A percentile compares a stretch with the other conserved stretches of the same genome.
Evolutionary conservation across 2,888 invertebrate genomes (phyloP).

Genomic region (Tortricodes alternella): DNA sequence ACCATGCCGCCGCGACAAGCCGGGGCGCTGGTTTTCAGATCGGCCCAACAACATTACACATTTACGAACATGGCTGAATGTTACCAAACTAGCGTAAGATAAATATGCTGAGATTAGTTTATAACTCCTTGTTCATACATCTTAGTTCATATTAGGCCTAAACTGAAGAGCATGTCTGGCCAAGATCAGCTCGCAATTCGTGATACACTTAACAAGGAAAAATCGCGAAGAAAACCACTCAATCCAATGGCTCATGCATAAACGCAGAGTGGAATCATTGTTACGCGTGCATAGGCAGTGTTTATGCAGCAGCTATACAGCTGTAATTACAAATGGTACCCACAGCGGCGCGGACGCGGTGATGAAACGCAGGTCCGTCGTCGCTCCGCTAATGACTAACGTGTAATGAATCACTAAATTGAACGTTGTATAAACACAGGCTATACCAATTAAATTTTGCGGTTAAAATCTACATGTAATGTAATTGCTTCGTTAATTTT

Average conservation of each 20-base stretch:
- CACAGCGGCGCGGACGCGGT: constrained; percentile 29
- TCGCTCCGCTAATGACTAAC: constrained; percentile 36
- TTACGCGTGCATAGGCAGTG: constrained; percentile 24
- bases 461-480: constrained; percentile 34
- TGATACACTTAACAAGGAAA: too few species aligned
- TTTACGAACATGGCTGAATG: too few species aligned
- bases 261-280: background rate
- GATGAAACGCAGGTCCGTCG: constrained; percentile 36
- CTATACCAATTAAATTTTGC: constrained; percentile 40
- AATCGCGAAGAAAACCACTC: background rate
- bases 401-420: constrained; percentile 44
- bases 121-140: too few species aligned
- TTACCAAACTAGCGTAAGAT: too few species aligned
- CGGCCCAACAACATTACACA: too few species aligned
- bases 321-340: constrained; percentile 31
- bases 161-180: too few species aligned
- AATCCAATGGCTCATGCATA: background rate
- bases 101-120: too few species aligned
- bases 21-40: too few species aligned
- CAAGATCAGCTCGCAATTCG: too few species aligned
- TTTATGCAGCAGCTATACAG: constrained; percentile 24
- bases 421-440: constrained; percentile 37
- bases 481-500: constrained; percentile 37
- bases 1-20: too few species aligned
- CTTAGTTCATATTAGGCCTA: too few species aligned